Evolutionary conservation across 2,797 vertebrate genomes (phyloP), one percentile per base, ranked within the genome.

Genomic region (Xerus rutilus): DNA sequence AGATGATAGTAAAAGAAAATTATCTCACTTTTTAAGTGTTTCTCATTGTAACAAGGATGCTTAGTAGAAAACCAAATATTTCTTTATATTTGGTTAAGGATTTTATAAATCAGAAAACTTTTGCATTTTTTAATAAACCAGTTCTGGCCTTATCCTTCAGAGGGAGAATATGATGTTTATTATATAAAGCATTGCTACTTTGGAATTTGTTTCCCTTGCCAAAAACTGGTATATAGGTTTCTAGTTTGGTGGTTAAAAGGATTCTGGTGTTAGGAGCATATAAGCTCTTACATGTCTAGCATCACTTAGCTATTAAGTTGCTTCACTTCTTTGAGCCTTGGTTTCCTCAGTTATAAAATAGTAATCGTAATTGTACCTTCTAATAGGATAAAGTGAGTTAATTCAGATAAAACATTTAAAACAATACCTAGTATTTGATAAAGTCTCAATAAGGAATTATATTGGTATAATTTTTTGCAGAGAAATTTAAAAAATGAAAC

Each of bases 401-500:
- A 89, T 87, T 90, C 13, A 81, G 45, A 28, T 86, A 83, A 86
- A 7, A 14, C 59, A 73, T 65, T 95, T 88, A 95, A 87, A 86
- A 57, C 49, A 91, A 28, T 79, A 57, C 35, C 45, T 54, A 52
- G 21, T 43, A 78, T 21, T 76, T 90, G 52, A 4, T 82, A 79
- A 70, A 13, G 65, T 83, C 18, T 86, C 73, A 72, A 35, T 93
- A 72, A 52, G 45, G 25, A 17, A 47, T 77, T 64, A 12, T 94
- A 45, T 52, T 88, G 39, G 23, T 49, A 4, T 67, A 65, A 67
- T 54, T 85, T 79, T 70, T 70, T 95, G 43, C 89, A 77, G 7
- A 67, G 47, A 91, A 91, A 20, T 82, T 94, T 21, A 83, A 88
- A 86, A 92, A 86, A 52, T 89, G 47, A 47, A 78, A 83, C 21